Percentiles rank a stretch among this genome's conserved stretches.
These are phyloP conservation scores for Rhogogaster chlorosoma DNA, from an alignment of 2,888 invertebrate species.

Conservation along the genomic window DNA sequence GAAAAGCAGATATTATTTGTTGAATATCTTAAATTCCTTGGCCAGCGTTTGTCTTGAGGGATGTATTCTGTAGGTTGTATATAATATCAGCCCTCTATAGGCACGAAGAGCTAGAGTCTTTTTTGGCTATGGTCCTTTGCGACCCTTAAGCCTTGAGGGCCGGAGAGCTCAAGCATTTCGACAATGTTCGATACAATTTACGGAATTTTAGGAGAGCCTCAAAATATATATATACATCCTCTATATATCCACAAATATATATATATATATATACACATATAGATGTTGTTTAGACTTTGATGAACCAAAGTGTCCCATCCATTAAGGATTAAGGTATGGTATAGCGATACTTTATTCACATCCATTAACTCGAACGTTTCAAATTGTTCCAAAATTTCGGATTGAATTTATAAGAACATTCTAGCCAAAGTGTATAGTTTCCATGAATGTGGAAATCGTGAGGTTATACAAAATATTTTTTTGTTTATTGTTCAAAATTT, in stretches of 20 bases:
- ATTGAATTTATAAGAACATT: neutral
- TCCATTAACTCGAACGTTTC: neutral
- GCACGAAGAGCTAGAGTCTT: slow-evolving; percentile 28
- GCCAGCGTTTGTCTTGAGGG: slow-evolving; percentile 15
- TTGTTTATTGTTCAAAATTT: neutral
- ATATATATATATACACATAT: neutral
- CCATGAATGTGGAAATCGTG: neutral
- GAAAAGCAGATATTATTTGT: neutral
- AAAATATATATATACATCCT: neutral
- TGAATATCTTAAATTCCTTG: slow-evolving; percentile 1
- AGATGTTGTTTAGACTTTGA: neutral
- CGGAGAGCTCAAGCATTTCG: slow-evolving; percentile 36
- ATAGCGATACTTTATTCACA: neutral
- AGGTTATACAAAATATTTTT: neutral
- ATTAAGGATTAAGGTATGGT: neutral
- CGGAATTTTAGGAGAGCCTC: slow-evolving; percentile 35
- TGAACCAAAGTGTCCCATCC: slow-evolving; percentile 2
- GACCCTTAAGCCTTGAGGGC: slow-evolving; percentile 33
- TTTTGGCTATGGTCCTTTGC: slow-evolving; percentile 7
- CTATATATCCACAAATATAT: neutral
- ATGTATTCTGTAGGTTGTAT: neutral
- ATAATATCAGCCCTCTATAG: neutral
- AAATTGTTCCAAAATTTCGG: neutral
- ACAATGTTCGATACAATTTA: slow-evolving; percentile 47
- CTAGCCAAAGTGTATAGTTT: neutral